Conservation (phyloP, 2,113 vertebrate species). For the Pollachius pollachius region DNA sequence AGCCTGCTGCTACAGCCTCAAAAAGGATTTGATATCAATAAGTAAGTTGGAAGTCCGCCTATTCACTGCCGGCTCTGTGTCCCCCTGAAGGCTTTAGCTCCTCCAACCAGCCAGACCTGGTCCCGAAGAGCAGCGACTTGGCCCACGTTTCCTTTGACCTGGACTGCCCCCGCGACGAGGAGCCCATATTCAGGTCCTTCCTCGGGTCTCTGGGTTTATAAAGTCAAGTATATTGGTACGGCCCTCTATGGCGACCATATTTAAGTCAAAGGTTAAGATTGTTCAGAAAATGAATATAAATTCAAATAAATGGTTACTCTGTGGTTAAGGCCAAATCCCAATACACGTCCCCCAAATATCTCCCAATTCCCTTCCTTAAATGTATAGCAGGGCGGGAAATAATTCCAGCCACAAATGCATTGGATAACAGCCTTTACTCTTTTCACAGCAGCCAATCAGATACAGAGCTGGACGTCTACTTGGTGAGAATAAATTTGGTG, state of each 20-base stretch:
- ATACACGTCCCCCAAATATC: too few relatives aligned
- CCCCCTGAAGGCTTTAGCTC: slow-evolving; percentile 72
- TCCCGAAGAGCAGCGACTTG: slow-evolving; percentile 73
- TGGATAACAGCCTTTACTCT: slow-evolving; percentile 78
- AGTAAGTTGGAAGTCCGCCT: too few relatives aligned
- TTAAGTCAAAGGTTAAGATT: too few relatives aligned
- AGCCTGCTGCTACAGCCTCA: too few relatives aligned
- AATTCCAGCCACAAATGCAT: slow-evolving; percentile 83
- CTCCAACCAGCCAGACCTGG: slow-evolving; percentile 79
- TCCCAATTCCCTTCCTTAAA: too few relatives aligned
- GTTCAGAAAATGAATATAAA: too few relatives aligned
- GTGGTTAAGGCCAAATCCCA: too few relatives aligned
- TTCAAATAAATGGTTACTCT: too few relatives aligned
- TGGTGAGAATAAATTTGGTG: slow-evolving; percentile 75
- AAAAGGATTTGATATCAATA: too few relatives aligned
- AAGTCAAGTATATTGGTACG: too few relatives aligned
- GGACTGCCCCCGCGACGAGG: slow-evolving; percentile 52
- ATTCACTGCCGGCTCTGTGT: neutral
- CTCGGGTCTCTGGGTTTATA: too few relatives aligned
- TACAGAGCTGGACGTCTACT: slow-evolving; percentile 85
- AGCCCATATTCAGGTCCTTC: slow-evolving; percentile 63
- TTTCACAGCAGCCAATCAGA: slow-evolving; percentile 77
- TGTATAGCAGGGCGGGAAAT: slow-evolving; percentile 76
- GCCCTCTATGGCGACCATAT: too few relatives aligned
- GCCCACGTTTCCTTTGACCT: slow-evolving; percentile 75